Evolutionary conservation across 2,797 vertebrate species (phyloP).

Genomic region (Malurus leucopterus): DNA sequence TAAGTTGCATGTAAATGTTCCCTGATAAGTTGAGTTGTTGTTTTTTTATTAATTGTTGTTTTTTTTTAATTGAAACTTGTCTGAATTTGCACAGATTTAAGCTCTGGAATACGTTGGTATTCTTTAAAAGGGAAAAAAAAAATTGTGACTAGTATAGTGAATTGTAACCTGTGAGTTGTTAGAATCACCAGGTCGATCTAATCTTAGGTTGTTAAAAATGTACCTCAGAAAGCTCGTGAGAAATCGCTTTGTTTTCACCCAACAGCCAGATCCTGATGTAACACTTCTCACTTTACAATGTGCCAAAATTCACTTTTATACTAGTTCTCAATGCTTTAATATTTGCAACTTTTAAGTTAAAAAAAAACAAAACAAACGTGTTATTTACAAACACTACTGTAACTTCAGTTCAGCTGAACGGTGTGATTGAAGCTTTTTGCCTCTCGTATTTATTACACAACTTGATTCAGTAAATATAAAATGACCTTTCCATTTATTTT

Average conservation of each 20-base stretch:
- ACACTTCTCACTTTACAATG: slow-evolving; percentile 74
- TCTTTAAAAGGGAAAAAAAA: slow-evolving; percentile 72
- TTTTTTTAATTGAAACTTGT: slow-evolving; percentile 55
- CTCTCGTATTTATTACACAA: slow-evolving; percentile 90
- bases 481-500: slow-evolving; percentile 73
- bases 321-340: slow-evolving; percentile 76
- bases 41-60: neutral
- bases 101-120: slow-evolving; percentile 70
- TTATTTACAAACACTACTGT: slow-evolving; percentile 92
- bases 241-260: slow-evolving; percentile 46
- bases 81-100: slow-evolving; percentile 81
- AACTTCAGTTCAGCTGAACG: slow-evolving; percentile 92
- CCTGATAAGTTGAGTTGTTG: neutral
- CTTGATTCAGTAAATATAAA: slow-evolving; percentile 86
- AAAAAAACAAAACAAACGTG: slow-evolving; percentile 17
- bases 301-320: slow-evolving; percentile 88
- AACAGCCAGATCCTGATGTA: slow-evolving; percentile 37
- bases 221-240: slow-evolving; percentile 73
- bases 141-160: slow-evolving; percentile 63
- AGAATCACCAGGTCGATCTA: slow-evolving; percentile 31
- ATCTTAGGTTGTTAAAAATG: slow-evolving; percentile 61
- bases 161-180: slow-evolving; percentile 72
- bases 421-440: slow-evolving; percentile 96
- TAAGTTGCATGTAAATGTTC: slow-evolving; percentile 1
- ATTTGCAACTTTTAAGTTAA: slow-evolving; percentile 72